phyloP scores from a whole-genome alignment of 92 coral and sea anemone species.

The Palythoa grandiflora region DNA sequence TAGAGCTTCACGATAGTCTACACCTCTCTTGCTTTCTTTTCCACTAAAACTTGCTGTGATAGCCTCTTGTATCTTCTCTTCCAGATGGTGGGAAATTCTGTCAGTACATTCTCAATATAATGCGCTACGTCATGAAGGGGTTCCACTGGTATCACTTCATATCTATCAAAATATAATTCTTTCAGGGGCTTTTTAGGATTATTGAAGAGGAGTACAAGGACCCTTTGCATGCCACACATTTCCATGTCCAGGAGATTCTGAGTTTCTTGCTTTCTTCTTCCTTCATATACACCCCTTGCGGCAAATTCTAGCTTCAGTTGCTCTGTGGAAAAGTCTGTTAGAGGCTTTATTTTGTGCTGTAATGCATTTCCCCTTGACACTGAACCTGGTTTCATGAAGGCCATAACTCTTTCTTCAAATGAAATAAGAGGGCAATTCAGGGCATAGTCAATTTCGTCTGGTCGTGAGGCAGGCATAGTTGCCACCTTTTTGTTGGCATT shows the following conservation, averaged over 20 bases:
- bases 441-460: background rate
- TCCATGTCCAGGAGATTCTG: constrained; percentile 8
- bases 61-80: too few relatives aligned
- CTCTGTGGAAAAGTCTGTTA: background rate
- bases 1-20: too few relatives aligned
- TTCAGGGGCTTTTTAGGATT: constrained; percentile 32
- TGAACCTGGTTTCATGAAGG: background rate
- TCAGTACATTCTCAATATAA: too few relatives aligned
- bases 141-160: too few relatives aligned
- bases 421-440: background rate
- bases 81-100: too few relatives aligned
- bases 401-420: background rate
- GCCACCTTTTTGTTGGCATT: background rate
- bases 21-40: too few relatives aligned
- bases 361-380: background rate
- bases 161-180: too few relatives aligned
- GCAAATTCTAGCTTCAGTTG: constrained; percentile 24
- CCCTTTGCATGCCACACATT: constrained; percentile 29
- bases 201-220: background rate
- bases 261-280: constrained; percentile 22
- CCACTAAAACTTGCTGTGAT: too few relatives aligned
- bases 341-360: background rate
- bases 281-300: constrained; percentile 26
- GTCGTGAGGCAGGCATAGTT: background rate
- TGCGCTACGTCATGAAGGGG: too few relatives aligned